Evolutionary conservation across 2,888 invertebrate genomes (phyloP).

Genomic region (Agrilus cyanescens): DNA sequence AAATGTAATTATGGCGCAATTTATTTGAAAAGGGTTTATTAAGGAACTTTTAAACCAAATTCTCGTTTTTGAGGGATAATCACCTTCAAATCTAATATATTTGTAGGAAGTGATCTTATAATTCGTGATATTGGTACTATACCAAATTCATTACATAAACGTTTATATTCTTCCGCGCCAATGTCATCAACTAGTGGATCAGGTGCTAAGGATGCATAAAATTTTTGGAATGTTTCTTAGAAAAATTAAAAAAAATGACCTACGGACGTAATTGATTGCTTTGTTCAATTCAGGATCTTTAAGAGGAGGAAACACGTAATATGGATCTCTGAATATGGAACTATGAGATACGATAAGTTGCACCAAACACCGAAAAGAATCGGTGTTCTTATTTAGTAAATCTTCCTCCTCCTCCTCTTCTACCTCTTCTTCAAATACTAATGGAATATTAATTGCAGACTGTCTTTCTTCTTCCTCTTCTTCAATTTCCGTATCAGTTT

Average conservation of each 20-base stretch:
- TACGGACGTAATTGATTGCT: slow-evolving; percentile 28
- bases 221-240: not conserved
- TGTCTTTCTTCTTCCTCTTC: too few relatives aligned
- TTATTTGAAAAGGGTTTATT: not conserved
- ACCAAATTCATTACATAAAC: slow-evolving; percentile 28
- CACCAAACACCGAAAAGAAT: slow-evolving; percentile 31
- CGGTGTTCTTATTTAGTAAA: slow-evolving; percentile 25
- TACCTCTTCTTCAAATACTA: not conserved
- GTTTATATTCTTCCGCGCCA: slow-evolving; percentile 29
- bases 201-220: slow-evolving; percentile 16
- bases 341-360: slow-evolving; percentile 34
- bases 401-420: slow-evolving; percentile 24
- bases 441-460: too few relatives aligned
- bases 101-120: slow-evolving; percentile 22
- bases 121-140: slow-evolving; percentile 31
- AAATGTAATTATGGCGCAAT: too few relatives aligned
- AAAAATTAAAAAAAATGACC: not conserved
- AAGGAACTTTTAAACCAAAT: not conserved
- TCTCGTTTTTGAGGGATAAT: not conserved
- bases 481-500: too few relatives aligned
- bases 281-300: slow-evolving; percentile 33
- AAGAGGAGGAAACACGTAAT: slow-evolving; percentile 36
- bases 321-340: slow-evolving; percentile 36
- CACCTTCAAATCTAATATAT: slow-evolving; percentile 29
- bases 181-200: slow-evolving; percentile 22